Evolutionary conservation across 2,888 invertebrate species (phyloP).

Genomic region (Mythimna pallens): DNA sequence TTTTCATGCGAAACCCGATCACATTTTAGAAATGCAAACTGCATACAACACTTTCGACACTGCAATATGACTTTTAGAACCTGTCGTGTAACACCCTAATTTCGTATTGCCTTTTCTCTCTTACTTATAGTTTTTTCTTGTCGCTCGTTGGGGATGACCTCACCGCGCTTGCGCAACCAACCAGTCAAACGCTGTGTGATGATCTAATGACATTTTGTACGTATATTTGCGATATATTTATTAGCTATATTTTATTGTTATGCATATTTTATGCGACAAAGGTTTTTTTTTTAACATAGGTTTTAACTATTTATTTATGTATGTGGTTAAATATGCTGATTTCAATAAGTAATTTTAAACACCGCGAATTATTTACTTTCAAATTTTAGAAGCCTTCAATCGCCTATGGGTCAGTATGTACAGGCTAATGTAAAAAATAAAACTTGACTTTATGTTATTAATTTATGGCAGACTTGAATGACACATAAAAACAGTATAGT

Average conservation of each 20-base stretch:
- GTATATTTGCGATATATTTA: constrained; percentile 31
- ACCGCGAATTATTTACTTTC: not conserved
- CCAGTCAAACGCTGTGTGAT: constrained; percentile 43
- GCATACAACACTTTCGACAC: not conserved
- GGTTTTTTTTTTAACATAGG: not conserved
- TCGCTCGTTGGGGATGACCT: constrained; percentile 54
- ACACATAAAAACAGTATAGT: not conserved
- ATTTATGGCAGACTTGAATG: not conserved
- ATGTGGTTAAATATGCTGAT: not conserved
- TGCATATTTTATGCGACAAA: constrained; percentile 26
- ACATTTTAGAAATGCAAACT: not conserved
- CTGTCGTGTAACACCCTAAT: constrained; percentile 6
- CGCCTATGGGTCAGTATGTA: not conserved
- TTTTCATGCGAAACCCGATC: constrained; percentile 4
- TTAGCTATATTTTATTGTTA: constrained; percentile 19
- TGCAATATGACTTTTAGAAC: constrained; percentile 10
- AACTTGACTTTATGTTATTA: not conserved
- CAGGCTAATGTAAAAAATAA: not conserved
- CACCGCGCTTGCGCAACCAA: constrained; percentile 64
- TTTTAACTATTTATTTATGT: not conserved
- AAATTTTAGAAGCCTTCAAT: not conserved
- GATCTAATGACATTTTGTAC: constrained; percentile 63
- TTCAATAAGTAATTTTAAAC: too few relatives aligned
- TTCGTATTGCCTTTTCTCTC: constrained; percentile 47
- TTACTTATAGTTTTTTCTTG: constrained; percentile 41